Percentiles rank a stretch among this genome's conserved stretches.
Conservation (phyloP, 64 coral and sea anemone genomes). For the Hydrozoanthus tunicans region DNA sequence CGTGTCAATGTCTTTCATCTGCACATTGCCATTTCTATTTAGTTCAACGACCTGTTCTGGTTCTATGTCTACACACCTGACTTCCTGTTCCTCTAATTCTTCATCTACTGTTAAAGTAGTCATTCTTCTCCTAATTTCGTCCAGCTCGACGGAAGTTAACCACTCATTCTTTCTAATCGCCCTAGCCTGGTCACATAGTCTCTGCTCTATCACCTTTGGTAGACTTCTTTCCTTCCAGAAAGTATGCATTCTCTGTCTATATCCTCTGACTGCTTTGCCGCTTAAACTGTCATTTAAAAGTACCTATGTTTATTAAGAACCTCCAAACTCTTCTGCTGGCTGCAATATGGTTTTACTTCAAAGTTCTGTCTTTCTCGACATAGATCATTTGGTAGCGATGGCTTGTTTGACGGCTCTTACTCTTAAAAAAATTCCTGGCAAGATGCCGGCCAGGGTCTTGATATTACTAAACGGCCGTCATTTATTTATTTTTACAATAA, state of each 20-base stretch:
- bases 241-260: constrained; percentile 41
- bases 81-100: too few species aligned
- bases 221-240: constrained; percentile 10
- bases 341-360: too few species aligned
- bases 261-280: constrained; percentile 13
- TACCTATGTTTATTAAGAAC: too few species aligned
- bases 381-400: too few species aligned
- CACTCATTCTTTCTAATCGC: constrained; percentile 3
- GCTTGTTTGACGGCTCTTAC: too few species aligned
- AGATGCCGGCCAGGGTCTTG: too few species aligned
- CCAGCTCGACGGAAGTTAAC: not conserved
- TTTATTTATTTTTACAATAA: too few species aligned
- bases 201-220: constrained; percentile 22
- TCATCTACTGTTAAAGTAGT: too few species aligned
- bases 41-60: constrained; percentile 40
- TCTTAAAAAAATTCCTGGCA: too few species aligned
- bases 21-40: constrained; percentile 50
- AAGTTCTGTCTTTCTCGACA: too few species aligned
- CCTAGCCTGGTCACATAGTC: constrained; percentile 4
- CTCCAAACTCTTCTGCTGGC: too few species aligned
- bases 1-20: constrained; percentile 29
- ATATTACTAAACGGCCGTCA: too few species aligned
- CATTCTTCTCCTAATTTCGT: not conserved
- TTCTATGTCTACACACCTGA: not conserved
- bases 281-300: not conserved